Percentiles rank a stretch among this genome's conserved stretches.
Evolutionary conservation across 2,113 vertebrate genomes (phyloP).

Genomic region (Paracanthobrama guichenoti): DNA sequence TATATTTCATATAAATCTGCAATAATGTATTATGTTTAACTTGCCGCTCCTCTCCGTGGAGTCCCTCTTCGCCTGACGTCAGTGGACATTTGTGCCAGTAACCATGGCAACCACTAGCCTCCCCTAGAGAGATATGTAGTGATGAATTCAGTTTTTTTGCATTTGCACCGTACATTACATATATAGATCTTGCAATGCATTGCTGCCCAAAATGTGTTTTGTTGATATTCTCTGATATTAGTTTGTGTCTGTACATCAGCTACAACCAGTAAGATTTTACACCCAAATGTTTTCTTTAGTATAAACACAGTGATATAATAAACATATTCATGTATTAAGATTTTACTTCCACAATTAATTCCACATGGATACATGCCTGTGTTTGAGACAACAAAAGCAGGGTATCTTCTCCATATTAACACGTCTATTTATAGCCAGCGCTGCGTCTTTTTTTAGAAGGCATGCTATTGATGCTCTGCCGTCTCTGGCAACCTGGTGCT

Average conservation of each 20-base stretch:
- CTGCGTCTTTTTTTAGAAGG: constrained; percentile 88
- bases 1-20: not conserved
- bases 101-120: constrained; percentile 87
- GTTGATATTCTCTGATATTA: no score
- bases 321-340: no score
- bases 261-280: no score
- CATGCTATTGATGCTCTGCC: constrained; percentile 80
- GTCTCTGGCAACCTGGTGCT: constrained; percentile 74
- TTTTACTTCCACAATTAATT: no score
- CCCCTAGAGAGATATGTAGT: constrained; percentile 82
- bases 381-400: constrained; percentile 76
- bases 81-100: constrained; percentile 89
- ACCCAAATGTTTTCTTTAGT: no score
- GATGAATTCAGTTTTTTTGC: constrained; percentile 81
- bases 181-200: not conserved
- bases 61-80: constrained; percentile 78
- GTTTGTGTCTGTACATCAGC: no score
- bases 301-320: not conserved
- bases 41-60: no score
- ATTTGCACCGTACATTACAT: constrained; percentile 71
- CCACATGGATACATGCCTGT: constrained; percentile 63
- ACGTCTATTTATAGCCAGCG: constrained; percentile 87
- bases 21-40: not conserved
- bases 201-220: not conserved
- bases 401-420: constrained; percentile 66